Evolutionary conservation across 2,888 invertebrate species (phyloP).

Genomic region (Yponomeuta cagnagella): DNA sequence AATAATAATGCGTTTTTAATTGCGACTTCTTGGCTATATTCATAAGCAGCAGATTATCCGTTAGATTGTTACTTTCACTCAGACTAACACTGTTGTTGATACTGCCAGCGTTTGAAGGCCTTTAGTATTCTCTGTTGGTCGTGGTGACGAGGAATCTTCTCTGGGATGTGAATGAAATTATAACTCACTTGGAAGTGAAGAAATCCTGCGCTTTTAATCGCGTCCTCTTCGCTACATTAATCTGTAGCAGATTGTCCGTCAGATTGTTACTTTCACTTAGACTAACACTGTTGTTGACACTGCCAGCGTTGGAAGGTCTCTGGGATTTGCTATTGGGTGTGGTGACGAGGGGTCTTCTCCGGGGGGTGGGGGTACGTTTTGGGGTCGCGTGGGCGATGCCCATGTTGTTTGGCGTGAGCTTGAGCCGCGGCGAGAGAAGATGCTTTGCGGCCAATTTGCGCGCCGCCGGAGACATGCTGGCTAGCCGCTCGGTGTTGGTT

Average conservation of each 20-base stretch:
- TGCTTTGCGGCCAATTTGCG: slow-evolving; percentile 84
- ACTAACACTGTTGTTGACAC: slow-evolving; percentile 25
- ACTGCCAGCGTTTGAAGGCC: slow-evolving; percentile 21
- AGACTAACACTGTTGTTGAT: slow-evolving; percentile 26
- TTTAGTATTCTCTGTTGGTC: slow-evolving; percentile 28
- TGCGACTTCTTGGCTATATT: slow-evolving; percentile 82
- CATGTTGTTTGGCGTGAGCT: slow-evolving; percentile 57
- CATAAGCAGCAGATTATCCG: slow-evolving; percentile 91
- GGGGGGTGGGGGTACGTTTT: slow-evolving; percentile 32
- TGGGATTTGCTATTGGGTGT: slow-evolving; percentile 34
- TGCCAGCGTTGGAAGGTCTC: slow-evolving; percentile 21
- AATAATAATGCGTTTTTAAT: slow-evolving; percentile 88
- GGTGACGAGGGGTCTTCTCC: slow-evolving; percentile 38
- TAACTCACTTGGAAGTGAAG: slow-evolving; percentile 50
- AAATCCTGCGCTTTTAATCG: slow-evolving; percentile 89
- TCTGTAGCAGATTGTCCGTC: slow-evolving; percentile 91
- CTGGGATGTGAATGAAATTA: slow-evolving; percentile 24
- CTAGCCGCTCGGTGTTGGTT: slow-evolving; percentile 85
- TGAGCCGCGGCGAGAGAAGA: slow-evolving; percentile 63
- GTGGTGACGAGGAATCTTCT: slow-evolving; percentile 41
- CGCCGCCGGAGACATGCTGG: slow-evolving; percentile 97
- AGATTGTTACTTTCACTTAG: slow-evolving; percentile 60
- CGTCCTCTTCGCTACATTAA: slow-evolving; percentile 83
- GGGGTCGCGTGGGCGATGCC: slow-evolving; percentile 43
- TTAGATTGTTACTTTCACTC: slow-evolving; percentile 71